A percentile compares a stretch with the other conserved stretches of the same genome.
Conservation (phyloP, 2,797 vertebrate genomes). For the Tangara arthus region DNA sequence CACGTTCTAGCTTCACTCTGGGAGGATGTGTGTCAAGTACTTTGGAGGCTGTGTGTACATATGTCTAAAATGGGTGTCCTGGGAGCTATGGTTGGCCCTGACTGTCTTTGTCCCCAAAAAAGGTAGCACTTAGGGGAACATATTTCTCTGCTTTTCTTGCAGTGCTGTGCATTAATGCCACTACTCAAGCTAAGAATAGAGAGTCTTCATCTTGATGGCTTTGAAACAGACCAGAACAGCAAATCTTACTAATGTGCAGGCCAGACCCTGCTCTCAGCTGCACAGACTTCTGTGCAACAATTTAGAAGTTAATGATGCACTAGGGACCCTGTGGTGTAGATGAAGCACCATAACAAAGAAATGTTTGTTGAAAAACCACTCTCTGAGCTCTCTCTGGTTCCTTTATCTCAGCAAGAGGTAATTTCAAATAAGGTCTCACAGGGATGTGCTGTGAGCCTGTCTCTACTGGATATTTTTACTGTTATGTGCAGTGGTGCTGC, state of each 20-base stretch:
- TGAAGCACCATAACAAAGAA: neutral
- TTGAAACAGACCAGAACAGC: constrained; percentile 8
- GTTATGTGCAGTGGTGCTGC: neutral
- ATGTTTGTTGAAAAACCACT: neutral
- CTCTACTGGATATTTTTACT: neutral
- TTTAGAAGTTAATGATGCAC: constrained; percentile 19
- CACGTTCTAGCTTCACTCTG: neutral
- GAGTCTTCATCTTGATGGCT: neutral
- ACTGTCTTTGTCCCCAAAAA: neutral
- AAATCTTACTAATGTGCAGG: neutral
- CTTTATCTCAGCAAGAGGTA: neutral
- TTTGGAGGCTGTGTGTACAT: neutral
- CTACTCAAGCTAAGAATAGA: constrained; percentile 8
- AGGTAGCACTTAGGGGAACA: neutral
- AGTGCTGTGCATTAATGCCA: neutral
- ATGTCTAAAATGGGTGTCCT: neutral
- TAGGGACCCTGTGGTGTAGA: constrained; percentile 7
- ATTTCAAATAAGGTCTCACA: neutral
- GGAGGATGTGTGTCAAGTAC: neutral
- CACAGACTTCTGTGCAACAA: neutral
- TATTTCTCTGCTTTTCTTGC: neutral
- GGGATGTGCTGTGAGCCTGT: neutral
- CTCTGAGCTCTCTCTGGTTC: neutral
- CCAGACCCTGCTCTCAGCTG: neutral
- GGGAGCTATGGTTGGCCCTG: neutral